phyloP scores from a whole-genome alignment of 2,113 vertebrate species.

The Sinocyclocheilus maitianheensis region DNA sequence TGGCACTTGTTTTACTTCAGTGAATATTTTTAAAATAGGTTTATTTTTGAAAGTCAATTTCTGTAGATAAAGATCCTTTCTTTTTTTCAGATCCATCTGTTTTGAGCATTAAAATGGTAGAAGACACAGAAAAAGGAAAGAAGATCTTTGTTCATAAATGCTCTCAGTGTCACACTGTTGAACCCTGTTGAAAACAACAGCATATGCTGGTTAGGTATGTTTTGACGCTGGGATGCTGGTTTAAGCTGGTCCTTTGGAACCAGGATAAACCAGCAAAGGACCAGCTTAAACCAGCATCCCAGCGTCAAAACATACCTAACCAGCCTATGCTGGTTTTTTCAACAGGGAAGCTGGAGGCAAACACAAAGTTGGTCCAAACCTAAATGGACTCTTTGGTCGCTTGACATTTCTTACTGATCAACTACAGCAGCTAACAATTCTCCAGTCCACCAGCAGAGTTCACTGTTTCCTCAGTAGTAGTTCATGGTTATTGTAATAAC shows the following conservation, averaged over 20 bases:
- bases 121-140: constrained; percentile 85
- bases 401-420: constrained; percentile 57
- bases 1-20: no score
- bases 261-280: no score
- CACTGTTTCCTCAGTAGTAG: background rate
- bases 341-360: constrained; percentile 74
- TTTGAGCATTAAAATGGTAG: constrained; percentile 70
- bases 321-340: no score
- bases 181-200: no score
- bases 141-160: constrained; percentile 87
- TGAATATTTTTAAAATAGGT: no score
- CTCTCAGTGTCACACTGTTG: constrained; percentile 81
- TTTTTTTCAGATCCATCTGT: constrained; percentile 11
- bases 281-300: no score
- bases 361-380: constrained; percentile 87
- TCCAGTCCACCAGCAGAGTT: background rate
- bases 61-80: background rate
- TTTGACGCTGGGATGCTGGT: no score
- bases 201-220: no score
- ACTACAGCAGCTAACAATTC: background rate
- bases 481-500: no score
- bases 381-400: constrained; percentile 83
- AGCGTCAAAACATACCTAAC: no score
- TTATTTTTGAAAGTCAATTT: background rate
- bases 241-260: no score